Conservation (phyloP, 2,797 vertebrate species). For the Tolypeutes matacus region DNA sequence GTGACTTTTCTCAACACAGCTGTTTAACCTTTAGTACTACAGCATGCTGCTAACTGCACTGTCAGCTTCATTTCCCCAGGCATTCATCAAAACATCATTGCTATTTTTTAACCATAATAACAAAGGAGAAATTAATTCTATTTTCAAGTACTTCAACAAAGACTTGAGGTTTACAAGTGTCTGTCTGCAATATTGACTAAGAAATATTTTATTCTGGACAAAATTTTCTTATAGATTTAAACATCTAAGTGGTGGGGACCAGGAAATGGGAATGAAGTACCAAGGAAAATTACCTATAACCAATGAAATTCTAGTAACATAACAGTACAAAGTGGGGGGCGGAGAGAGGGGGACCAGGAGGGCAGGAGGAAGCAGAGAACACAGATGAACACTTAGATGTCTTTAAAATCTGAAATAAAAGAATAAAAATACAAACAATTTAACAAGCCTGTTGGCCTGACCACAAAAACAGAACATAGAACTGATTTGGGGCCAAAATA, state of each 20-base stretch:
- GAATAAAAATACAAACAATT: not conserved
- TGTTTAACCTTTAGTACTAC: slow-evolving; percentile 46
- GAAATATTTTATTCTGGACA: slow-evolving; percentile 29
- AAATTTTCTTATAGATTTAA: slow-evolving; percentile 62
- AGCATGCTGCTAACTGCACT: not conserved
- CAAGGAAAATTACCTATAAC: slow-evolving; percentile 17
- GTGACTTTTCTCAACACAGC: slow-evolving; percentile 31
- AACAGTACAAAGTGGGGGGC: not conserved
- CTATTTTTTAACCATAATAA: slow-evolving; percentile 42
- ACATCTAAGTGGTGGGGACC: not conserved
- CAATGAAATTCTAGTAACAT: slow-evolving; percentile 25
- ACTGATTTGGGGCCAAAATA: slow-evolving; percentile 49
- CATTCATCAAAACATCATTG: slow-evolving; percentile 19
- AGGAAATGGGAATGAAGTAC: slow-evolving; percentile 3
- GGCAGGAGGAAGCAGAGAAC: not conserved
- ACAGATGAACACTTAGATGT: not conserved
- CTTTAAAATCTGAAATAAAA: slow-evolving; percentile 46
- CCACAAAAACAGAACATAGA: not conserved
- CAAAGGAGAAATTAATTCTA: slow-evolving; percentile 31
- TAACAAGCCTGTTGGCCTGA: not conserved
- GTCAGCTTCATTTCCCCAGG: not conserved
- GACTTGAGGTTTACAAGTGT: slow-evolving; percentile 23
- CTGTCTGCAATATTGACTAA: not conserved
- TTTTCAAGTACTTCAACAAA: slow-evolving; percentile 55
- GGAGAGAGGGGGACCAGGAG: no score